A percentile compares a stretch with the other conserved stretches of the same genome.
These are phyloP conservation scores for Disparrhopalites patrizii DNA, from an alignment of 2,888 invertebrate species.

Conservation along the genomic window DNA sequence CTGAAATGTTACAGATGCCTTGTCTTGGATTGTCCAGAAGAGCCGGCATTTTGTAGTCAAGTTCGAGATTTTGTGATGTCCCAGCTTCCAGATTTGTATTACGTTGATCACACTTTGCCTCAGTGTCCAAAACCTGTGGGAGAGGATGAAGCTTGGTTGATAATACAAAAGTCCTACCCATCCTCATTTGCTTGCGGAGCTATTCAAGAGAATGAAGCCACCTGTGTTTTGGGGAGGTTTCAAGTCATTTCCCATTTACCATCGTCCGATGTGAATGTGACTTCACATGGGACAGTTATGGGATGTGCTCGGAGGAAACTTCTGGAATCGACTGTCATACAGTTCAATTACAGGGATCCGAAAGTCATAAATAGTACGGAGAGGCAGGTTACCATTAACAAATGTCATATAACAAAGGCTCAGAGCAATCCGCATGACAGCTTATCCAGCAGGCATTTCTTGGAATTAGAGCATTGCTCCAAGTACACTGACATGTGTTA, in stretches of 20 bases:
- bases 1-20: conserved; percentile 40
- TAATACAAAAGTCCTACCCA: conserved; percentile 14
- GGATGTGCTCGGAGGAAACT: conserved; percentile 41
- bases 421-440: conserved; percentile 17
- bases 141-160: conserved; percentile 18
- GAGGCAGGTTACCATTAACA: conserved; percentile 17
- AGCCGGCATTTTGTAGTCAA: conserved; percentile 11
- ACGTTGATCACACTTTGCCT: conserved; percentile 24
- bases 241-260: conserved; percentile 27
- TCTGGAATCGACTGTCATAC: conserved; percentile 17
- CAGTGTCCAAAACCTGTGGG: conserved; percentile 38
- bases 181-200: conserved; percentile 7
- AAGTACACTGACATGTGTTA: conserved; percentile 38
- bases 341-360: conserved; percentile 13
- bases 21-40: conserved; percentile 33
- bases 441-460: conserved; percentile 29
- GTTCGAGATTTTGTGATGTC: conserved; percentile 31
- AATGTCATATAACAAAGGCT: background rate
- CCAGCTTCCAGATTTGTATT: conserved; percentile 29
- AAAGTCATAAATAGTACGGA: background rate
- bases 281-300: conserved; percentile 41
- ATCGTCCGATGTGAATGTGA: background rate
- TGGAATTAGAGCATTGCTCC: conserved; percentile 43
- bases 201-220: conserved; percentile 30
- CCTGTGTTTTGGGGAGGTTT: conserved; percentile 40